Evolutionary conservation across 1,140 invertebrate species (phyloP), one percentile per base, ranked within the genome.

Genomic region (Drosophila arizonae): DNA sequence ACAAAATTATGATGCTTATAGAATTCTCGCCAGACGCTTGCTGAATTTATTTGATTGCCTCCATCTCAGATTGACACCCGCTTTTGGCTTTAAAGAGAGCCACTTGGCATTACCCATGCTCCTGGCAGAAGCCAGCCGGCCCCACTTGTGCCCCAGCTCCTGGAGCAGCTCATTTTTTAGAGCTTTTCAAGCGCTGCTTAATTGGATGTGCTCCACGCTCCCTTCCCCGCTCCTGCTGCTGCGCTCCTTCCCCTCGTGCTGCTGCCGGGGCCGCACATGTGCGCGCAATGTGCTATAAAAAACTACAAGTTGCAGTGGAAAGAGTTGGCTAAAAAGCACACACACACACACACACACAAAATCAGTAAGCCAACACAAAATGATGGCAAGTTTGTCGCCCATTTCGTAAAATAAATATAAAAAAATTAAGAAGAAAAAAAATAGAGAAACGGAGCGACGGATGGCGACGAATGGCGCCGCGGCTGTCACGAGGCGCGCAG

Each of bases 361-460:
- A 72, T 58, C 51, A 3, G 48, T 36, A 71, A 77, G 69, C 61
- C 64, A 71, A 57, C 62, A 65, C 61, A 58, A 57, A 70, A 77
- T 43, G 70, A 79, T 50, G 79, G 71, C 78, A 86, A 86, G 82
- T 86, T 86, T 86, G 82, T 87, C 82, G 82, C 82, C 82, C 82
- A 86, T 86, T 86, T 86, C 87, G 79, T 77, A 86, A 79, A 87
- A 82, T 86, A 86, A 86, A 86, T 82, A 86, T 67, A 60, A 28
- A 30, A 62, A 86, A 75, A 78, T 36, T 10, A 77, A 52, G 9
- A 10, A 77, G 60, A 45, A 72, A 13, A 30, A 54, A 86, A 70
- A 86, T 24, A 77, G 6, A 17, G 43, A 15, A 36, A 10, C 54
- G 60, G 62, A 39, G 26, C 30, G 61, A 63, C 43, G 39, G 63